Evolutionary conservation across 2,797 vertebrate genomes (phyloP).

Genomic region (Linurgus olivaceus): DNA sequence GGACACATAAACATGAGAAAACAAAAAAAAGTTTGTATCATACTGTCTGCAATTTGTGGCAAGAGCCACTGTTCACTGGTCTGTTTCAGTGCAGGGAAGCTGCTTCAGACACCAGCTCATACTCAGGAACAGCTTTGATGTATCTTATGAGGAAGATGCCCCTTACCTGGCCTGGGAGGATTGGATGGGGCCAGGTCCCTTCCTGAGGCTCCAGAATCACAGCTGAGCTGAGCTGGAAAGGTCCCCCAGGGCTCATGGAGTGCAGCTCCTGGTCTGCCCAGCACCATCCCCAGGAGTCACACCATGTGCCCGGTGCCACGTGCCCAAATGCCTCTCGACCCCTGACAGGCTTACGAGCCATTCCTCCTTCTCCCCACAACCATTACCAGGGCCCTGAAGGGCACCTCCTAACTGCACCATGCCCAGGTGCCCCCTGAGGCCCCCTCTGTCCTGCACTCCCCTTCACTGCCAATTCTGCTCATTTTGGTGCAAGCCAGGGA

Average conservation of each 20-base stretch:
- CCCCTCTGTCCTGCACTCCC: rapidly evolving
- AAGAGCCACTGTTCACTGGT: not conserved
- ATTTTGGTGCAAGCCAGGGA: not conserved
- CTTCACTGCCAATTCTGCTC: not conserved
- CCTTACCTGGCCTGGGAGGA: not conserved
- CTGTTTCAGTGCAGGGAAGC: not conserved
- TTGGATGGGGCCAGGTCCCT: not conserved
- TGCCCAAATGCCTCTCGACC: not conserved
- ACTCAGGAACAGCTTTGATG: not conserved
- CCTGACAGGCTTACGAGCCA: not conserved
- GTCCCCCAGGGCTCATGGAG: not conserved
- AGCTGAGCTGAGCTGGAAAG: not conserved
- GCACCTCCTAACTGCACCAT: not conserved
- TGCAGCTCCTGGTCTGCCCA: not conserved
- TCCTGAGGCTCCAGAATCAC: not conserved
- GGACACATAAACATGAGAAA: conserved; percentile 67
- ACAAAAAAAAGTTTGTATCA: conserved; percentile 60
- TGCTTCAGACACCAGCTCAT: not conserved
- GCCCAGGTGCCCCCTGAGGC: not conserved
- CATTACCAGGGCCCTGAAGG: not conserved
- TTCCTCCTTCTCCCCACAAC: not conserved
- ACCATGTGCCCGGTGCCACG: rapidly evolving
- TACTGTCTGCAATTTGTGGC: not conserved
- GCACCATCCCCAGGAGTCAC: not conserved
- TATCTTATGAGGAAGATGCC: not conserved